phyloP scores from a whole-genome alignment of 2,113 vertebrate species.

The Benitochromis conjunctus region DNA sequence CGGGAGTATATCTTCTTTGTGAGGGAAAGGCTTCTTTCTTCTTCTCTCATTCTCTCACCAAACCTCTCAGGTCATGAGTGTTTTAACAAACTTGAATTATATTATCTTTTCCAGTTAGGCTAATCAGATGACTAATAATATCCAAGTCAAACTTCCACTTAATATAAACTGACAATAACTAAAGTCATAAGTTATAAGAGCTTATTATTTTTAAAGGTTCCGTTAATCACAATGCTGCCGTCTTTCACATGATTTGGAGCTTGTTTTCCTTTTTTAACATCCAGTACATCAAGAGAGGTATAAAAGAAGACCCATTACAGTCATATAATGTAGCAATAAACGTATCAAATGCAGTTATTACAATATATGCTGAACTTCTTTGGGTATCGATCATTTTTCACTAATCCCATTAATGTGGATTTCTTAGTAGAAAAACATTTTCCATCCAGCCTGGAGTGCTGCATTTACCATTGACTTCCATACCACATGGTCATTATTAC shows the following conservation, averaged over 20 bases:
- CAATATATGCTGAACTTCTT: too few relatives aligned
- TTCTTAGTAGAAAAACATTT: not conserved
- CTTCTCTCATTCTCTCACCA: not conserved
- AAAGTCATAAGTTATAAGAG: not conserved
- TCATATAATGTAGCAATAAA: too few relatives aligned
- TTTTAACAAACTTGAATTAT: not conserved
- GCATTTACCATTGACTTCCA: not conserved
- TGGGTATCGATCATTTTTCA: not conserved
- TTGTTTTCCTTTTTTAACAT: not conserved
- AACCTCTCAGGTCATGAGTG: not conserved
- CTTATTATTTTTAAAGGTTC: not conserved
- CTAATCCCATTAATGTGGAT: not conserved
- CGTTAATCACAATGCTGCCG: not conserved
- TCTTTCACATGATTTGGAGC: not conserved
- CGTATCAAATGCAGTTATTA: too few relatives aligned
- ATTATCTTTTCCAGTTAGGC: not conserved
- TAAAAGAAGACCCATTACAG: not conserved
- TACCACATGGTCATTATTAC: conserved; percentile 7
- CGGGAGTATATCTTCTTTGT: conserved; percentile 19
- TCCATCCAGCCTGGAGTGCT: not conserved
- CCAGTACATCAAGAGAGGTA: not conserved
- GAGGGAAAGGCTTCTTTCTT: not conserved
- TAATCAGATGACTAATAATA: not conserved
- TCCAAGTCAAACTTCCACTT: not conserved
- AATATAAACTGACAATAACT: not conserved